Conservation (phyloP, 2,113 vertebrate species). For the Tichodroma muraria region DNA sequence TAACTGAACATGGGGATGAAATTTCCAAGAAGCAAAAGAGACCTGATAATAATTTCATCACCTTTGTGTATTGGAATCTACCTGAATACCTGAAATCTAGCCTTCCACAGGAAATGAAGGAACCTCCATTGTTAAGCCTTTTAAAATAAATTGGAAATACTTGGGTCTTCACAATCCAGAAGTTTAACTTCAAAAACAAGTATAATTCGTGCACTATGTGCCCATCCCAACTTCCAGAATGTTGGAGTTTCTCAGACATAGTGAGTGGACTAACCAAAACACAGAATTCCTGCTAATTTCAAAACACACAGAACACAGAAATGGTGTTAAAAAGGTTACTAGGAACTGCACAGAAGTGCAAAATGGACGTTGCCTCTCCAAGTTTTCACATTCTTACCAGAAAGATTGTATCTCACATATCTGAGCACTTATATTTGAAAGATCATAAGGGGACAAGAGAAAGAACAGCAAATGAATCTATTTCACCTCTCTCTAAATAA, state of each 20-base stretch:
- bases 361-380: neutral
- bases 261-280: neutral
- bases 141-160: neutral
- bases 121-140: neutral
- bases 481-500: neutral
- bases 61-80: neutral
- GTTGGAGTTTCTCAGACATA: neutral
- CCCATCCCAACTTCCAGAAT: neutral
- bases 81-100: neutral
- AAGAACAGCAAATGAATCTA: neutral
- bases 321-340: neutral
- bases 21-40: neutral
- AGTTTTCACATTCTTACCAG: neutral
- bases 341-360: neutral
- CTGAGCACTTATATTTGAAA: neutral
- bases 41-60: neutral
- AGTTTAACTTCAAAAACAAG: neutral
- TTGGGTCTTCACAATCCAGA: neutral
- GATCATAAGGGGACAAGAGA: neutral
- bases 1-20: rapidly evolving
- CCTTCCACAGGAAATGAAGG: neutral
- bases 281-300: neutral
- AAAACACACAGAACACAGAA: neutral
- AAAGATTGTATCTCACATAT: neutral
- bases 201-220: neutral